Conservation (phyloP, 2,113 vertebrate species). For the Thymallus thymallus region DNA sequence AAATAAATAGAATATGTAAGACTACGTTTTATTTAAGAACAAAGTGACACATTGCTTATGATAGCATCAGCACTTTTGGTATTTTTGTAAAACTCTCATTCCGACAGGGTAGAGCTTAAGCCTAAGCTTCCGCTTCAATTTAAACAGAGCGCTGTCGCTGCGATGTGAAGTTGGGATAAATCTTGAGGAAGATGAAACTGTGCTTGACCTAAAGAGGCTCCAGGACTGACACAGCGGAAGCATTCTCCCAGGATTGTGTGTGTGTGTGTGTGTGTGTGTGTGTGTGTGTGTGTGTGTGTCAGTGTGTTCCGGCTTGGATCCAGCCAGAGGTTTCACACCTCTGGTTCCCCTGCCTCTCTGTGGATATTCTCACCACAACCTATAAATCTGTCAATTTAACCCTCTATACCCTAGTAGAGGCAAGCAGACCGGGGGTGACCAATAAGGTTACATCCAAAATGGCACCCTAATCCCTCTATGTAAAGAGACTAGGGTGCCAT, state of each 20-base stretch:
- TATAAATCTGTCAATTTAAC: background rate
- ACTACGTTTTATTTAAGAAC: constrained; percentile 22
- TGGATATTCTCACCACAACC: background rate
- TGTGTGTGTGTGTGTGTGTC: no score
- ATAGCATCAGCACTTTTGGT: constrained; percentile 34
- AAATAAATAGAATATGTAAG: background rate
- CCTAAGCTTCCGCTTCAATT: background rate
- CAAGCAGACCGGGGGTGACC: background rate
- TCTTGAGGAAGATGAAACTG: background rate
- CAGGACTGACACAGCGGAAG: background rate
- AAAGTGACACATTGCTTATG: constrained; percentile 42
- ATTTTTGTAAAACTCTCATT: background rate
- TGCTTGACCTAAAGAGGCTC: background rate
- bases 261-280: no score
- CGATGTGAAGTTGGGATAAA: background rate
- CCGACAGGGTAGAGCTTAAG: background rate
- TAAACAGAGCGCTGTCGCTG: background rate
- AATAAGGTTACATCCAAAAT: background rate
- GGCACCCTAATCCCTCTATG: no score
- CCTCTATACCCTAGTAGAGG: background rate
- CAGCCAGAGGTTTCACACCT: background rate
- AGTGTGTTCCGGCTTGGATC: background rate
- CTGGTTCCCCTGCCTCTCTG: background rate
- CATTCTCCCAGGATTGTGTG: no score
- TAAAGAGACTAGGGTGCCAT: no score